Evolutionary conservation across 1,140 invertebrate genomes (phyloP).

Genomic region (Dendrolimus kikuchii): DNA sequence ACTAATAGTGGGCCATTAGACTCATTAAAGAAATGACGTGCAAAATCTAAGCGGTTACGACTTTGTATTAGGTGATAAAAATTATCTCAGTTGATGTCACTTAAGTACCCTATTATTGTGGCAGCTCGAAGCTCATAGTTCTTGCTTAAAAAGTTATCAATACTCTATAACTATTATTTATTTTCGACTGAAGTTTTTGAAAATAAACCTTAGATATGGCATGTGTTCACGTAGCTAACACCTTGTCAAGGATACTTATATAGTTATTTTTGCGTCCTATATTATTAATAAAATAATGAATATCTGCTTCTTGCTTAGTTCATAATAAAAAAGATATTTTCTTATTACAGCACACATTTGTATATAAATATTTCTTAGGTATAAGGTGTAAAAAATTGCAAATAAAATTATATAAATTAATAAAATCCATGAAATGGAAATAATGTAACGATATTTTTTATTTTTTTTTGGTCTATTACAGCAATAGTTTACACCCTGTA

Average conservation of each 20-base stretch:
- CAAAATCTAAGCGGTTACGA: too few species aligned
- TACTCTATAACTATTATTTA: too few species aligned
- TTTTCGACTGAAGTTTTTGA: too few species aligned
- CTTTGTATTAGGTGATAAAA: too few species aligned
- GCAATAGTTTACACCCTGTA: conserved; percentile 47
- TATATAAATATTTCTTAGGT: conserved; percentile 36
- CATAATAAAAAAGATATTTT: conserved; percentile 29
- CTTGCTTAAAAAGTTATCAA: too few species aligned
- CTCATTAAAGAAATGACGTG: too few species aligned
- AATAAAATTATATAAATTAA: conserved; percentile 12
- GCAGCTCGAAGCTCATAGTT: too few species aligned
- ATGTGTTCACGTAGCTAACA: neutral
- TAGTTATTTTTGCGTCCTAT: conserved; percentile 28
- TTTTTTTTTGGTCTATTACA: conserved; percentile 8
- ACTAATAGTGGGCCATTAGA: too few species aligned
- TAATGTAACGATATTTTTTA: conserved; percentile 13
- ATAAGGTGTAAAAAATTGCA: conserved; percentile 52
- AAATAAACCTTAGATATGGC: too few species aligned
- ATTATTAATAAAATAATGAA: conserved; percentile 7
- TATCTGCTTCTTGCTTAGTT: conserved; percentile 27
- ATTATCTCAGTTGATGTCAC: too few species aligned
- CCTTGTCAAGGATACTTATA: conserved; percentile 3
- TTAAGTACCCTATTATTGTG: too few species aligned
- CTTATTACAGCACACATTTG: conserved; percentile 31
- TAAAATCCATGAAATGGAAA: conserved; percentile 41